Evolutionary conservation across 2,797 vertebrate genomes (phyloP).

Genomic region (Pogoniulus pusillus): DNA sequence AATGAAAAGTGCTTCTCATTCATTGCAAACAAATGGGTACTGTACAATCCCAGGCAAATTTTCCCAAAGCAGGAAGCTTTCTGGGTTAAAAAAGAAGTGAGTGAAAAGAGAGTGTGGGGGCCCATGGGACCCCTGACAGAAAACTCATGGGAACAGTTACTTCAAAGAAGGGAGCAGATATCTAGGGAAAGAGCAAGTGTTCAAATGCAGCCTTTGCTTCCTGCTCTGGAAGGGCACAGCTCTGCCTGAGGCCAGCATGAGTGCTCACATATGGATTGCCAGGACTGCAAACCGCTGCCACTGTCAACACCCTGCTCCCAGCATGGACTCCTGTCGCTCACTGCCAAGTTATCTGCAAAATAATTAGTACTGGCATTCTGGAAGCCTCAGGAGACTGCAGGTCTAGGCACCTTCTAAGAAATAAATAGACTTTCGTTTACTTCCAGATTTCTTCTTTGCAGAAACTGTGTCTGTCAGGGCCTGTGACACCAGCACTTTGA

Average conservation of each 20-base stretch:
- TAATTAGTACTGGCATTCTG: neutral
- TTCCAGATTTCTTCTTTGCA: neutral
- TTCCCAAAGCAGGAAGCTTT: constrained; percentile 19
- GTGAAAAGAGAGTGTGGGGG: neutral
- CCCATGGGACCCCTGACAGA: neutral
- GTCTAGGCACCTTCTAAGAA: neutral
- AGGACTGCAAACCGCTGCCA: accelerated
- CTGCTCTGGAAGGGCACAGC: neutral
- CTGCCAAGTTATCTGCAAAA: neutral
- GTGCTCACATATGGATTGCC: accelerated
- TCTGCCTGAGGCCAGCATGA: neutral
- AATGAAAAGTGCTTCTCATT: constrained; percentile 62
- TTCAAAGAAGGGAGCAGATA: constrained; percentile 13
- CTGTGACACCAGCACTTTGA: neutral
- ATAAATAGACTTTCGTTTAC: neutral
- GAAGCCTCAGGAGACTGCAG: neutral
- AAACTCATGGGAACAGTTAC: neutral
- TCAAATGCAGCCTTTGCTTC: neutral
- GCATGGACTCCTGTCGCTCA: accelerated
- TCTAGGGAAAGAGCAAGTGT: neutral
- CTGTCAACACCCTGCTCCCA: neutral
- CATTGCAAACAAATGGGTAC: constrained; percentile 59
- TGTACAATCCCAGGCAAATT: constrained; percentile 30
- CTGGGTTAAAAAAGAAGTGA: neutral
- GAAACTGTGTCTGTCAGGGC: neutral